Evolutionary conservation across 2,113 vertebrate genomes (phyloP).

Genomic region (Podarcis muralis): DNA sequence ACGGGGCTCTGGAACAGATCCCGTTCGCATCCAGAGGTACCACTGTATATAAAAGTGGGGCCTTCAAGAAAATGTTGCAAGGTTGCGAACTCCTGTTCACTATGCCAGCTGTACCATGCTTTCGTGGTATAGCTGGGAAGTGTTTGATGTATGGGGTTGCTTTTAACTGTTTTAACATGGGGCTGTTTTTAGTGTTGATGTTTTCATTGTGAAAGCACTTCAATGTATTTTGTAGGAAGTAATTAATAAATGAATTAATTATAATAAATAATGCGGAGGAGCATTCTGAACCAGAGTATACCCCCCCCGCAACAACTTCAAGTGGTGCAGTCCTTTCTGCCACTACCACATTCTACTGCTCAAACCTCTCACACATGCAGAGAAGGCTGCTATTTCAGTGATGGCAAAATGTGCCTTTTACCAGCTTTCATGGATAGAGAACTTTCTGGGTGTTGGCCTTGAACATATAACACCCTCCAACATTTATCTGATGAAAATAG

Average conservation of each 20-base stretch:
- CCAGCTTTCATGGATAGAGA: neutral
- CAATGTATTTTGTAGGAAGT: too few species aligned
- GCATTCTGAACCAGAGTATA: neutral
- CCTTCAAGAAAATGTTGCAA: neutral
- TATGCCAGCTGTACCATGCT: neutral
- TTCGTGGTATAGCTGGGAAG: too few species aligned
- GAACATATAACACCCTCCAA: neutral
- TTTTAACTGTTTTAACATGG: too few species aligned
- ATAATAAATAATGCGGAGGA: neutral
- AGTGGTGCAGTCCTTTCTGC: neutral
- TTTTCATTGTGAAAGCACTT: too few species aligned
- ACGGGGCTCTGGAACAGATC: too few species aligned
- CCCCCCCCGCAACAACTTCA: too few species aligned
- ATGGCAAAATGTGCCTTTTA: neutral
- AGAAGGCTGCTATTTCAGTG: neutral
- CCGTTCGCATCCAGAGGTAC: too few species aligned
- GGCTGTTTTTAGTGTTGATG: too few species aligned
- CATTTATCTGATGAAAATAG: too few species aligned
- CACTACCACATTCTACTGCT: neutral
- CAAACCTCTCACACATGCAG: neutral
- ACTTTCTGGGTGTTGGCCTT: neutral
- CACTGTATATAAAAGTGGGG: neutral
- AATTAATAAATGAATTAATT: too few species aligned
- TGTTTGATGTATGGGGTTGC: too few species aligned
- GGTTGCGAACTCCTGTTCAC: neutral